Conservation (phyloP, 2,113 vertebrate species). For the Malurus cyaneus region DNA sequence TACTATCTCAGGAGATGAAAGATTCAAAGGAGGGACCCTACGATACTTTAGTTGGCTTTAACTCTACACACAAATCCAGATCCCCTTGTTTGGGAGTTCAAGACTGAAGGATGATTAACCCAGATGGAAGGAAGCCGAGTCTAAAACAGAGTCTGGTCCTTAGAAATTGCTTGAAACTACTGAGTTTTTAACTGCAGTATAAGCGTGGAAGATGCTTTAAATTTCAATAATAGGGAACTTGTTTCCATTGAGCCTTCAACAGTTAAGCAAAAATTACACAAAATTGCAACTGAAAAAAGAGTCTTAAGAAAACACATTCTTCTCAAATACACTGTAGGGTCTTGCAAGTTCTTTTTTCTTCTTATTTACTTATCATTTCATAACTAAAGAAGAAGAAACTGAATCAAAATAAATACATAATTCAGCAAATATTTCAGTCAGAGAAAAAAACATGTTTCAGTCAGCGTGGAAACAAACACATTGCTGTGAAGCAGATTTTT, state of each 20-base stretch:
- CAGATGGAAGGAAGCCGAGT: background rate
- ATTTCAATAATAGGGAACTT: background rate
- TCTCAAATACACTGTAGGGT: background rate
- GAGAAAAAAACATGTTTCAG: background rate
- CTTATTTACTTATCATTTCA: background rate
- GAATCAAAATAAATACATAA: background rate
- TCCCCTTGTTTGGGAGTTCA: background rate
- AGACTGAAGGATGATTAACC: background rate
- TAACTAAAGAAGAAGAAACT: background rate
- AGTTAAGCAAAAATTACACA: background rate
- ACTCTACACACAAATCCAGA: background rate
- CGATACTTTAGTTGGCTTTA: background rate
- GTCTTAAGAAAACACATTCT: background rate
- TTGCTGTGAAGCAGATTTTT: background rate
- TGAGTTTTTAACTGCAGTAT: background rate
- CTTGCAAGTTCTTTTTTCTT: background rate
- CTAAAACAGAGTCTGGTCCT: background rate
- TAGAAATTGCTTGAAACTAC: background rate
- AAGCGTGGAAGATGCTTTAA: background rate
- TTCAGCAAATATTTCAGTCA: background rate
- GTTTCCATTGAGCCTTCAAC: background rate
- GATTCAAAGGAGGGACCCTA: background rate
- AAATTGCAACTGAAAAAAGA: background rate
- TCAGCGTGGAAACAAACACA: background rate
- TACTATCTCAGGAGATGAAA: background rate